A percentile compares a stretch with the other conserved stretches of the same genome.
Conservation (phyloP, 2,797 vertebrate genomes). For the Mus minutoides region DNA sequence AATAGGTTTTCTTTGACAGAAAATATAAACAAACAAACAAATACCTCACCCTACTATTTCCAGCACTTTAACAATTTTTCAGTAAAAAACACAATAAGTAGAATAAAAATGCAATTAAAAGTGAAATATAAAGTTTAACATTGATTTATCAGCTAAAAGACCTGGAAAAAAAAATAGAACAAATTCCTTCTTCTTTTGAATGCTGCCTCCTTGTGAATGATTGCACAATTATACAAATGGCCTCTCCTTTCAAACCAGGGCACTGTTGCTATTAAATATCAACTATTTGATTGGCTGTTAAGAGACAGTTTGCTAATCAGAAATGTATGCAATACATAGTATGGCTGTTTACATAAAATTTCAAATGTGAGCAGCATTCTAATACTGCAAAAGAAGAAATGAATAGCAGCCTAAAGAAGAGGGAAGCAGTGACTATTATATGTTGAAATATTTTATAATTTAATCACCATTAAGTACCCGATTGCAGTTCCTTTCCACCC, state of each 20-base stretch:
- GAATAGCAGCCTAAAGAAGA: constrained; percentile 7
- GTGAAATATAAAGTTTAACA: background rate
- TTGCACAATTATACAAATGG: background rate
- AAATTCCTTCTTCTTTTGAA: background rate
- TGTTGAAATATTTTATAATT: constrained; percentile 28
- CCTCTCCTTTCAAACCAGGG: background rate
- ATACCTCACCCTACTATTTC: background rate
- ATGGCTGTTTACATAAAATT: constrained; percentile 10
- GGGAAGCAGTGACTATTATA: background rate
- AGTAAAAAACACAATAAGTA: background rate
- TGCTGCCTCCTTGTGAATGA: background rate
- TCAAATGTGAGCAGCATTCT: background rate
- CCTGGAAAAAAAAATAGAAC: background rate
- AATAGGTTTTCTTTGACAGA: background rate
- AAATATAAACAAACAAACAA: background rate
- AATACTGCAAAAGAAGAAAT: background rate
- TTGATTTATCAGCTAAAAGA: constrained; percentile 26
- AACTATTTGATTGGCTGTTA: background rate
- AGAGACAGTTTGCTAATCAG: background rate
- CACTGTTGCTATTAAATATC: background rate
- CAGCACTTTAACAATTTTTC: background rate
- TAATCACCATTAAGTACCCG: background rate
- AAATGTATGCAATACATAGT: background rate
- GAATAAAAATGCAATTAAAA: background rate
- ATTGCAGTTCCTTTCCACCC: rapidly evolving